These are phyloP conservation scores for Sminthurinus aureus DNA, from an alignment of 2,888 invertebrate species.

Conservation along the genomic window DNA sequence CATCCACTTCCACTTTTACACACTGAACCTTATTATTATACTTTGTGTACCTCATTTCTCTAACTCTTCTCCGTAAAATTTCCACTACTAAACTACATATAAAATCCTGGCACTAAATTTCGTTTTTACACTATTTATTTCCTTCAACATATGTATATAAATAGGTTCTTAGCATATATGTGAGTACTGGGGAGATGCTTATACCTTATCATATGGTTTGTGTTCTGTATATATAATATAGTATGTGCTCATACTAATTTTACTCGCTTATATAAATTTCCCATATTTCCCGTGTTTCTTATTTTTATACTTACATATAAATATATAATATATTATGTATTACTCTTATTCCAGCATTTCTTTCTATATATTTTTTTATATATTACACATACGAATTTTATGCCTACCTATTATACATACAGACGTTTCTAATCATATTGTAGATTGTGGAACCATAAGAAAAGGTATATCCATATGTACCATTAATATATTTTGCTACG, in stretches of 20 bases:
- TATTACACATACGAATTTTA: too few relatives aligned
- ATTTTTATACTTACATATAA: background rate
- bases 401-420: too few relatives aligned
- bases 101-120: too few relatives aligned
- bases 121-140: background rate
- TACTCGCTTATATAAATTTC: too few relatives aligned
- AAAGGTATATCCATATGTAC: background rate
- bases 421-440: too few relatives aligned
- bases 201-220: background rate
- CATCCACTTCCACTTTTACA: constrained; percentile 8
- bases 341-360: background rate
- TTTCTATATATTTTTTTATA: background rate
- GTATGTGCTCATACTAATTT: background rate
- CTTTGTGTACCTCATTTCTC: constrained; percentile 1
- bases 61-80: background rate
- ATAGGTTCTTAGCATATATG: constrained; percentile 14
- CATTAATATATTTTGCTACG: background rate
- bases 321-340: background rate
- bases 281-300: too few relatives aligned
- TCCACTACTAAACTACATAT: background rate
- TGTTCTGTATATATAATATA: background rate
- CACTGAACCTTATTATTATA: constrained; percentile 8
- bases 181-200: background rate
- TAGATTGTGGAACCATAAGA: background rate
- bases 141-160: background rate